phyloP scores from a whole-genome alignment of 53 echinoderm and acorn worm species.

The Stichopus horrens region DNA sequence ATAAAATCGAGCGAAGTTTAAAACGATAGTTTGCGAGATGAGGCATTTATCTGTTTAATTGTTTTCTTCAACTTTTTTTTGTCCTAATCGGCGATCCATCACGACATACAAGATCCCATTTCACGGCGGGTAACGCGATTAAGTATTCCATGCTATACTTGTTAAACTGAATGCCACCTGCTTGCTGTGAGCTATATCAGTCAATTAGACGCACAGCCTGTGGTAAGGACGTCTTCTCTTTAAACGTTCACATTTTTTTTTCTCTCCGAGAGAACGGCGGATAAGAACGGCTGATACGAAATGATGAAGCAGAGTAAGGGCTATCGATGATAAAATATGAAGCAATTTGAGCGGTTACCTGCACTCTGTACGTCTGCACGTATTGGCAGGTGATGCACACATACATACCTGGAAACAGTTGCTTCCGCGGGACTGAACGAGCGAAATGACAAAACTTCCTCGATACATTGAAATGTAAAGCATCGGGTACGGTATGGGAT shows the following conservation, averaged over 20 bases:
- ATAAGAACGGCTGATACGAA: no score
- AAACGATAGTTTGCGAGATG: neutral
- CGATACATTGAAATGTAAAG: no score
- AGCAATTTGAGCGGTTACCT: no score
- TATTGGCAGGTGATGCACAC: no score
- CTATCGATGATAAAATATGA: no score
- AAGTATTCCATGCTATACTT: slow-evolving; percentile 16
- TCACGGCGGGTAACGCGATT: slow-evolving; percentile 17
- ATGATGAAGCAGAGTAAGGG: no score
- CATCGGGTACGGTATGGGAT: no score
- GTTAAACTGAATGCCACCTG: slow-evolving; percentile 3
- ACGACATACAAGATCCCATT: neutral
- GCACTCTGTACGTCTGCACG: no score
- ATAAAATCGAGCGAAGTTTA: neutral
- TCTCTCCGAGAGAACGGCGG: no score
- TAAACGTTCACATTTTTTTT: neutral
- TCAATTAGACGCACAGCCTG: slow-evolving; percentile 22
- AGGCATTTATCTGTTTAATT: neutral
- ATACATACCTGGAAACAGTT: no score
- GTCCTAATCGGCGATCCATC: neutral
- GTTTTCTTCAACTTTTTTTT: neutral
- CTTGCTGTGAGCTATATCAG: slow-evolving; percentile 13
- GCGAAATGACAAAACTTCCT: no score
- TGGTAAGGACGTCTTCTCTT: neutral
- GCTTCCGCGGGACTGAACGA: no score